Percentiles rank a stretch among this genome's conserved stretches.
These are phyloP conservation scores for Chrysocyon brachyurus DNA, from an alignment of 2,797 vertebrate genomes.

Conservation along the genomic window DNA sequence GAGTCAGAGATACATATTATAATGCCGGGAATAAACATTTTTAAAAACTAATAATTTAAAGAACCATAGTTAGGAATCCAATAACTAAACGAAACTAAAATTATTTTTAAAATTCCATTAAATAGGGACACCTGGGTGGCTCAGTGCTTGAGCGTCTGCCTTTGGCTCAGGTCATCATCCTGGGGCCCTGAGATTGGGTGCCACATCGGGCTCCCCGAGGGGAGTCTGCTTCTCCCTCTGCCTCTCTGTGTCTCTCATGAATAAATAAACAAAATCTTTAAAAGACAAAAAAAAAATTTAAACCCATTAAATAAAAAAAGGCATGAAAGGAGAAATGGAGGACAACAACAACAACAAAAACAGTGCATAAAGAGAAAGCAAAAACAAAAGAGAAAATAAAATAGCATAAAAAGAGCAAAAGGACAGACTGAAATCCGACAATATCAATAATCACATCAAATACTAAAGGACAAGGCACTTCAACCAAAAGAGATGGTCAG, in stretches of 20 bases:
- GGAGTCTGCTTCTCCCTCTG: too few relatives aligned
- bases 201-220: too few relatives aligned
- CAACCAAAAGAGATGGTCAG: slow-evolving; percentile 31
- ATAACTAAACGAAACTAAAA: slow-evolving; percentile 4
- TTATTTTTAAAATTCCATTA: neutral
- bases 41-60: neutral
- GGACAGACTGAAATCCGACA: neutral
- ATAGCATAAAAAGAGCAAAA: neutral
- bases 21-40: neutral
- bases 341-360: neutral
- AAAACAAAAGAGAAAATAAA: neutral
- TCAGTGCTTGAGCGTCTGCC: too few relatives aligned
- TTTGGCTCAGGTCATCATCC: too few relatives aligned
- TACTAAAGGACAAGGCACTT: neutral
- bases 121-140: neutral
- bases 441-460: neutral
- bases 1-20: neutral
- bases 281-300: slow-evolving; percentile 13
- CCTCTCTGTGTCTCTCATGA: too few relatives aligned
- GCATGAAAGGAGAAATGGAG: neutral
- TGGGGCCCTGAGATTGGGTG: too few relatives aligned
- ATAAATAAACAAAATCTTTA: too few relatives aligned
- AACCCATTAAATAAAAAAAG: slow-evolving; percentile 44
- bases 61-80: neutral
- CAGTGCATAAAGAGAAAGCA: neutral